A percentile compares a stretch with the other conserved stretches of the same genome.
These are phyloP conservation scores for Tinamus major DNA, from an alignment of 2,797 vertebrate species.

Conservation along the genomic window DNA sequence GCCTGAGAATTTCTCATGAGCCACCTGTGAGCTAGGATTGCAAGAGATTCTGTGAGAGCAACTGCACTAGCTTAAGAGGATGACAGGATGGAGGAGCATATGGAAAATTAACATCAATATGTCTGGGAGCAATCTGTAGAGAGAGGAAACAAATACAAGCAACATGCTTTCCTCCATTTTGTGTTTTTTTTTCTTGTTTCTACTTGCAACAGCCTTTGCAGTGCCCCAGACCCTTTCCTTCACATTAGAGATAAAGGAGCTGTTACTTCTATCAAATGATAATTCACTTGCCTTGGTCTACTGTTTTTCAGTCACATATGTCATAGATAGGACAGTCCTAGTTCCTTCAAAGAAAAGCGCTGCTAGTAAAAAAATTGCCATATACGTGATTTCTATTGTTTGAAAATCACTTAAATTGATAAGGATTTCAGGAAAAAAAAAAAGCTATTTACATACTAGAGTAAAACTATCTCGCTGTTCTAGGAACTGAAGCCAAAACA, in stretches of 20 bases:
- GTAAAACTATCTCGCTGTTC: background rate
- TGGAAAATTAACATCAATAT: background rate
- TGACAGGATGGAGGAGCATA: background rate
- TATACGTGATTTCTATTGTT: background rate
- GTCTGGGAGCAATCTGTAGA: background rate
- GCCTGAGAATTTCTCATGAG: background rate
- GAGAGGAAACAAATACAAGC: background rate
- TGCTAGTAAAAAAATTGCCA: background rate
- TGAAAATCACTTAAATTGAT: background rate
- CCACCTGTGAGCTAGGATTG: background rate
- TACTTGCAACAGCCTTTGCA: background rate
- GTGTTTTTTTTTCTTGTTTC: background rate
- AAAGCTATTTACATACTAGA: background rate
- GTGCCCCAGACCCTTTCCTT: background rate
- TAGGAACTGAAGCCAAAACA: background rate
- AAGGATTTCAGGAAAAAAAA: background rate
- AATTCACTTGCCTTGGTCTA: background rate
- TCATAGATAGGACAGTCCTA: background rate
- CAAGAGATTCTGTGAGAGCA: background rate
- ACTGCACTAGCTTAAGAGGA: background rate
- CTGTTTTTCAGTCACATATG: background rate
- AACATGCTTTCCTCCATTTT: accelerated
- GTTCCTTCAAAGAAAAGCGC: background rate
- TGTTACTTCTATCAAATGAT: background rate
- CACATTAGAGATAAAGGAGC: accelerated